These are phyloP conservation scores for Perca schrenkii DNA, from an alignment of 2,113 vertebrate genomes.

Conservation along the genomic window DNA sequence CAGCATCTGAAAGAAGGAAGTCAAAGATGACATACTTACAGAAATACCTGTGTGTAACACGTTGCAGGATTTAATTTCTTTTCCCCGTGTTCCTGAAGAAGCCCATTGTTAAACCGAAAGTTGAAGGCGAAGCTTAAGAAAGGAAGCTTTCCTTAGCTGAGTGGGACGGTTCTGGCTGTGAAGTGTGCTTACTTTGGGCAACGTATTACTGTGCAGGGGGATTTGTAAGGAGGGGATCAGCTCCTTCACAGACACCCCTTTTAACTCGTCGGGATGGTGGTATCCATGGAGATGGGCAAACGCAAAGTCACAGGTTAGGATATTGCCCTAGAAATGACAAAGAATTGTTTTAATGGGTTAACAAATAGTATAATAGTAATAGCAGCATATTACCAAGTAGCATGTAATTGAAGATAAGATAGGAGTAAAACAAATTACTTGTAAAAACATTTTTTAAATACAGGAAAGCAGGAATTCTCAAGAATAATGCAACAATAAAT, in stretches of 20 bases:
- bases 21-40: background rate
- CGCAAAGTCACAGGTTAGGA: slow-evolving; percentile 88
- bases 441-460: background rate
- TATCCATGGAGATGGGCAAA: slow-evolving; percentile 92
- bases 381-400: background rate
- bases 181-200: slow-evolving; percentile 86
- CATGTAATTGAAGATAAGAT: background rate
- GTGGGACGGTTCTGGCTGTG: slow-evolving; percentile 6
- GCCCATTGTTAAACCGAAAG: slow-evolving; percentile 19
- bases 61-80: background rate
- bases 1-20: slow-evolving; percentile 80
- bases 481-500: background rate
- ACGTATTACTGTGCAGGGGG: slow-evolving; percentile 81
- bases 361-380: background rate
- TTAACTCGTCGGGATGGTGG: slow-evolving; percentile 82
- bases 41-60: slow-evolving; percentile 2
- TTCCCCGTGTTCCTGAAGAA: background rate
- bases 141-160: slow-evolving; percentile 25
- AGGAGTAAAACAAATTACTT: background rate
- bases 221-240: slow-evolving; percentile 91
- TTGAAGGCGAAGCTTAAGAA: slow-evolving; percentile 16
- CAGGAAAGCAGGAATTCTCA: background rate
- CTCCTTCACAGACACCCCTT: slow-evolving; percentile 84
- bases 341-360: background rate
- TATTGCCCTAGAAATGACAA: slow-evolving; percentile 84